These are phyloP conservation scores for Trichechus manatus DNA, from an alignment of 2,113 vertebrate genomes.

Conservation along the genomic window DNA sequence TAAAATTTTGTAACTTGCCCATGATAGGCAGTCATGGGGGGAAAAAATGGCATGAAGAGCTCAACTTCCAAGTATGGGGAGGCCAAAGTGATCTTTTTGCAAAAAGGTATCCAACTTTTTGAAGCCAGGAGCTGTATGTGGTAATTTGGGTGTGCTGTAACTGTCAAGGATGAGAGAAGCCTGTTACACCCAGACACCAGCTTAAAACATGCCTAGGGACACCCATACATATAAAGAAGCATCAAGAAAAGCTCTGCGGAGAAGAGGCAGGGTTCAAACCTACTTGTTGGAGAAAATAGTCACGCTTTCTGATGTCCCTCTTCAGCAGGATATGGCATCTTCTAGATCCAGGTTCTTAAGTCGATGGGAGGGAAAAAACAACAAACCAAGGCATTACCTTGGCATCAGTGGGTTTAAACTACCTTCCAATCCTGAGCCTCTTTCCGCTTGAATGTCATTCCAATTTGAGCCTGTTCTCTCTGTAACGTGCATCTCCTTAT, in stretches of 20 bases:
- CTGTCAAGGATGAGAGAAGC: conserved; percentile 57
- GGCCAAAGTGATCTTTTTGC: conserved; percentile 21
- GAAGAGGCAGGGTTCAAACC: background rate
- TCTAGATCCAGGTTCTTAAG: background rate
- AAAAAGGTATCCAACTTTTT: conserved; percentile 7
- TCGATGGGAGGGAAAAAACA: background rate
- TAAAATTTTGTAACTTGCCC: background rate
- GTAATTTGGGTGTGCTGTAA: conserved; percentile 63
- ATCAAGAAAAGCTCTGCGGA: background rate
- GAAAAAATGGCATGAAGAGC: background rate
- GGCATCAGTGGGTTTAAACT: background rate
- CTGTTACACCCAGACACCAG: conserved; percentile 61
- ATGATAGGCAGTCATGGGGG: background rate
- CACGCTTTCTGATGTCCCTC: background rate
- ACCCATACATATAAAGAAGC: conserved; percentile 24
- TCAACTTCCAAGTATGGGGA: conserved; percentile 5
- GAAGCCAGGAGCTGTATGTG: conserved; percentile 48
- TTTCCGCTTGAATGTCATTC: background rate
- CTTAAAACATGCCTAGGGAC: conserved; percentile 31
- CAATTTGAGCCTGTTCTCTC: background rate
- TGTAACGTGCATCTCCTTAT: background rate
- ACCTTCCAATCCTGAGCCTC: background rate
- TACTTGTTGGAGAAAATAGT: background rate
- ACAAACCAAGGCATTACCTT: background rate
- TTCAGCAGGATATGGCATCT: background rate